Evolutionary conservation across 2,888 invertebrate species (phyloP).

Genomic region (Achlya flavicornis): DNA sequence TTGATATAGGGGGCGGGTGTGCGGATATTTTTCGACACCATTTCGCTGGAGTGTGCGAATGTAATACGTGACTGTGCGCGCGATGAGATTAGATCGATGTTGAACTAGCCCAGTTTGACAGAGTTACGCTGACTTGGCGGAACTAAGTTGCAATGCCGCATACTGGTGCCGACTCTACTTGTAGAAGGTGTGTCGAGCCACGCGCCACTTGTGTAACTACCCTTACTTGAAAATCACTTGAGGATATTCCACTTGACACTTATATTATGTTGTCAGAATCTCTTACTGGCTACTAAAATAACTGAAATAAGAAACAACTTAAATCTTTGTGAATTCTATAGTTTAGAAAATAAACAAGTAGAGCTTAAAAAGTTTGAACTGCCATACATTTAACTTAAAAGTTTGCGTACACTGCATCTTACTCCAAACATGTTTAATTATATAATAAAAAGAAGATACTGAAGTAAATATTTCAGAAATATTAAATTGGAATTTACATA

Average conservation of each 20-base stretch:
- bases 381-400: constrained; percentile 40
- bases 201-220: not conserved
- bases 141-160: constrained; percentile 30
- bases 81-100: constrained; percentile 60
- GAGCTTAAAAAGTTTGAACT: constrained; percentile 35
- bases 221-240: constrained; percentile 2
- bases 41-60: constrained; percentile 66
- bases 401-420: constrained; percentile 31
- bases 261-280: not conserved
- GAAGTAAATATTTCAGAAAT: too few relatives aligned
- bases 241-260: constrained; percentile 1
- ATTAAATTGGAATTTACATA: too few relatives aligned
- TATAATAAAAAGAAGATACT: constrained; percentile 2
- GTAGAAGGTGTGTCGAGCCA: not conserved
- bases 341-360: constrained; percentile 38
- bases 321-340: constrained; percentile 25
- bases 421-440: not conserved
- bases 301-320: constrained; percentile 14
- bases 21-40: constrained; percentile 67
- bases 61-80: constrained; percentile 67
- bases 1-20: constrained; percentile 60
- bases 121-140: constrained; percentile 29
- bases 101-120: constrained; percentile 34
- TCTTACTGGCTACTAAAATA: not conserved
- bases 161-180: constrained; percentile 8